Conservation (phyloP, 1,140 invertebrate genomes). For the Riptortus pedestris region DNA sequence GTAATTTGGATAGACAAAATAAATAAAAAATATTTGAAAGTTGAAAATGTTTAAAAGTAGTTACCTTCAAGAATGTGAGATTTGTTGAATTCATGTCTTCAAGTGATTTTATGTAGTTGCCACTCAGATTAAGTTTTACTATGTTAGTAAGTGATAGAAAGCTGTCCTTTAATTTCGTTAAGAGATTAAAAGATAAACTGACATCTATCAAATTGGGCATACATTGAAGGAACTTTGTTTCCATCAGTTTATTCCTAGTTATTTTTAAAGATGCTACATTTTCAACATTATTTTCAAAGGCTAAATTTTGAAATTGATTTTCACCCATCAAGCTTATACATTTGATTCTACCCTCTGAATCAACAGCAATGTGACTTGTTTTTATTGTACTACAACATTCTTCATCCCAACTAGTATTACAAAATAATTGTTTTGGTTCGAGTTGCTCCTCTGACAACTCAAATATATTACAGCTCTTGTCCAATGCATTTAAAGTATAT, state of each 20-base stretch:
- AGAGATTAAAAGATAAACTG: background rate
- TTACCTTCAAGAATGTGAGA: background rate
- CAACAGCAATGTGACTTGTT: background rate
- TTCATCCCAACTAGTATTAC: background rate
- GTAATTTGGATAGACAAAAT: background rate
- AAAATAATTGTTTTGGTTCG: background rate
- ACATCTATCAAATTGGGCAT: background rate
- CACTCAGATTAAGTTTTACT: background rate
- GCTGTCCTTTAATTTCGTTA: background rate
- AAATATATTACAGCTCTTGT: background rate
- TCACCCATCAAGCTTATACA: background rate
- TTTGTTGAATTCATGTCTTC: background rate
- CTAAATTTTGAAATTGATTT: background rate
- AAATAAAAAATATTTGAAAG: background rate
- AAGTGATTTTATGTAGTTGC: background rate
- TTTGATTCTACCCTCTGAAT: background rate
- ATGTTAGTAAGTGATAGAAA: background rate
- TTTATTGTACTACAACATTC: background rate
- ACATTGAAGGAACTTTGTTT: background rate
- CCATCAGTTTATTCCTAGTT: background rate
- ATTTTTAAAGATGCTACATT: background rate
- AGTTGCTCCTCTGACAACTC: background rate
- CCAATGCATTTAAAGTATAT: background rate
- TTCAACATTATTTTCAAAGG: background rate
- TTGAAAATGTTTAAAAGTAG: background rate